Percentiles rank a stretch among this genome's conserved stretches.
These are phyloP conservation scores for Lipotes vexillifer DNA, from an alignment of 2,113 vertebrate genomes.

Conservation along the genomic window DNA sequence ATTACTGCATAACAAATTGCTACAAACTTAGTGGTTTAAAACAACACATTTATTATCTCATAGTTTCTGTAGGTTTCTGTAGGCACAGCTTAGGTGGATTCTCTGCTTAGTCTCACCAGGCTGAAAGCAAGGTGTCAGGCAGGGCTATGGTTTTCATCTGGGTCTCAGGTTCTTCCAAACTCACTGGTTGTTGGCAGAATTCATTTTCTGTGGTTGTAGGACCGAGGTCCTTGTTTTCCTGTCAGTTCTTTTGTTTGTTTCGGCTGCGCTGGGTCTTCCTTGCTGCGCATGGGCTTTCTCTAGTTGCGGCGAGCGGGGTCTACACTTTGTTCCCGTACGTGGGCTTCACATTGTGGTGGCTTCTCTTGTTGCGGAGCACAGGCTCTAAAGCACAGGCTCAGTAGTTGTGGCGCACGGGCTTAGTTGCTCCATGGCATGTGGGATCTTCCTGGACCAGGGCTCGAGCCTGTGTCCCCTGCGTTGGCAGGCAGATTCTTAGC, in stretches of 20 bases:
- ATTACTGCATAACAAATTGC: neutral
- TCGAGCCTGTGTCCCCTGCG: neutral
- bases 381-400: too few species aligned
- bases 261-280: too few species aligned
- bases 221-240: neutral
- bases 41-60: neutral
- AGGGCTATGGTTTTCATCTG: neutral
- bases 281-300: too few species aligned
- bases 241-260: neutral
- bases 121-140: neutral
- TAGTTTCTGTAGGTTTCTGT: neutral
- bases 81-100: neutral
- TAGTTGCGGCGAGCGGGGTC: too few species aligned
- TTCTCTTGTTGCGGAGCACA: too few species aligned
- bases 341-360: too few species aligned
- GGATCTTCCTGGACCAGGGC: neutral
- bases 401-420: too few species aligned
- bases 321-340: too few species aligned
- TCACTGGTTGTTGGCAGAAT: neutral
- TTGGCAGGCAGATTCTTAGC: neutral
- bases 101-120: neutral
- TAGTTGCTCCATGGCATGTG: neutral
- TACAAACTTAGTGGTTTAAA: neutral
- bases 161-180: neutral
- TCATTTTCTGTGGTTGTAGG: neutral